These are phyloP conservation scores for Sinotaia quadrata DNA, from an alignment of 2,888 invertebrate genomes.

Conservation along the genomic window DNA sequence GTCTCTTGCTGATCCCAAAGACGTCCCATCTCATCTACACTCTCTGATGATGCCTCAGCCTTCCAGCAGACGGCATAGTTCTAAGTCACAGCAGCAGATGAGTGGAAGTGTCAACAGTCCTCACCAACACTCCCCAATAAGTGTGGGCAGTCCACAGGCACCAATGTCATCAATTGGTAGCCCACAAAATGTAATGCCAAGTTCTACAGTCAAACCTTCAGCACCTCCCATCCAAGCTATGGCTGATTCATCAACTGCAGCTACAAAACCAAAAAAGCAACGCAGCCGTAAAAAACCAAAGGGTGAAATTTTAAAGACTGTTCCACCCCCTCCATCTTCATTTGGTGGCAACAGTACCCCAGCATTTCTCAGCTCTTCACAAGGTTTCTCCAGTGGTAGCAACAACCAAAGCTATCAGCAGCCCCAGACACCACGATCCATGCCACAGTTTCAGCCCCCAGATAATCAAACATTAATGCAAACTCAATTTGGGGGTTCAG, in stretches of 20 bases:
- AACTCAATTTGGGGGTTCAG: conserved; percentile 17
- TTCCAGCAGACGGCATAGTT: conserved; percentile 21
- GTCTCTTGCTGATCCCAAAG: conserved; percentile 31
- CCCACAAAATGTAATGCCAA: conserved; percentile 49
- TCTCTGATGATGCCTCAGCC: conserved; percentile 36
- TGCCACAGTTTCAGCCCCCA: conserved; percentile 23
- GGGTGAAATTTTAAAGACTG: conserved; percentile 22
- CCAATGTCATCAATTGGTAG: conserved; percentile 47
- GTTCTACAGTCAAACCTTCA: conserved; percentile 47
- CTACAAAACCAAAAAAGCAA: conserved; percentile 57
- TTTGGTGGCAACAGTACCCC: conserved; percentile 1
- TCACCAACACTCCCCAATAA: conserved; percentile 49
- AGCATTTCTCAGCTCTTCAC: conserved; percentile 24
- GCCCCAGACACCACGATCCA: conserved; percentile 10
- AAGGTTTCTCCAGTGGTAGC: conserved; percentile 22
- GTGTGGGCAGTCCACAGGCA: conserved; percentile 47
- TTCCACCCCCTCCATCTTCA: conserved; percentile 23
- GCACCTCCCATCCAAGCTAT: conserved; percentile 63
- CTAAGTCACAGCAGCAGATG: conserved; percentile 32
- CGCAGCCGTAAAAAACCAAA: conserved; percentile 51
- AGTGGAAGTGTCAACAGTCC: conserved; percentile 46
- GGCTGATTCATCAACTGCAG: conserved; percentile 68
- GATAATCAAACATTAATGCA: conserved; percentile 26
- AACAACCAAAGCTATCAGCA: conserved; percentile 16
- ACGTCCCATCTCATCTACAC: conserved; percentile 33